Percentiles rank a stretch among this genome's conserved stretches.
Conservation (phyloP, 2,888 invertebrate genomes). For the Campoplex nolae region DNA sequence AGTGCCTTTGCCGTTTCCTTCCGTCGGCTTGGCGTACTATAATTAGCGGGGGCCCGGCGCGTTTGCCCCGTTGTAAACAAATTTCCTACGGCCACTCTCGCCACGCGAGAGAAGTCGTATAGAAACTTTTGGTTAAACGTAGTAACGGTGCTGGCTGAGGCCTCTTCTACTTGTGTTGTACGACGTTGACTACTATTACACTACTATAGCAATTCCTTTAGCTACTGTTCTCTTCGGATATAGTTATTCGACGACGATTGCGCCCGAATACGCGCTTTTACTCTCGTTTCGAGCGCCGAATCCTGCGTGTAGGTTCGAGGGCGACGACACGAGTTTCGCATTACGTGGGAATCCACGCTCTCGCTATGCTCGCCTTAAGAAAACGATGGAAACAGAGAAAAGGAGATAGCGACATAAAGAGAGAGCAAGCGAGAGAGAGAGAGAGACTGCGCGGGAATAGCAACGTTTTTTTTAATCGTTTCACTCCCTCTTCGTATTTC, state of each 20-base stretch:
- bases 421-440: conserved; percentile 21
- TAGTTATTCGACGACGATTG: conserved; percentile 67
- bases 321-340: conserved; percentile 77
- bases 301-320: conserved; percentile 64
- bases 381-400: conserved; percentile 24
- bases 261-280: conserved; percentile 42
- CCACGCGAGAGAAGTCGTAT: conserved; percentile 54
- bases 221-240: conserved; percentile 15
- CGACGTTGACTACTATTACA: not conserved
- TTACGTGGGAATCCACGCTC: conserved; percentile 71
- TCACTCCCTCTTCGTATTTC: conserved; percentile 48
- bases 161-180: not conserved
- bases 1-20: conserved; percentile 81
- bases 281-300: conserved; percentile 40
- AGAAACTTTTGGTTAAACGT: conserved; percentile 29
- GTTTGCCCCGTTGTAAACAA: conserved; percentile 80
- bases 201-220: not conserved
- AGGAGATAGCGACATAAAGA: no score
- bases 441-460: conserved; percentile 58
- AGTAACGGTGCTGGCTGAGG: not conserved
- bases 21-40: conserved; percentile 79
- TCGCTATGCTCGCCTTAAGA: conserved; percentile 46
- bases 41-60: conserved; percentile 79
- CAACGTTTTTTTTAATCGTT: conserved; percentile 41
- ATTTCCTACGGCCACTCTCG: conserved; percentile 73